Evolutionary conservation across 1,140 invertebrate species (phyloP).

Genomic region (Uloborus diversus): DNA sequence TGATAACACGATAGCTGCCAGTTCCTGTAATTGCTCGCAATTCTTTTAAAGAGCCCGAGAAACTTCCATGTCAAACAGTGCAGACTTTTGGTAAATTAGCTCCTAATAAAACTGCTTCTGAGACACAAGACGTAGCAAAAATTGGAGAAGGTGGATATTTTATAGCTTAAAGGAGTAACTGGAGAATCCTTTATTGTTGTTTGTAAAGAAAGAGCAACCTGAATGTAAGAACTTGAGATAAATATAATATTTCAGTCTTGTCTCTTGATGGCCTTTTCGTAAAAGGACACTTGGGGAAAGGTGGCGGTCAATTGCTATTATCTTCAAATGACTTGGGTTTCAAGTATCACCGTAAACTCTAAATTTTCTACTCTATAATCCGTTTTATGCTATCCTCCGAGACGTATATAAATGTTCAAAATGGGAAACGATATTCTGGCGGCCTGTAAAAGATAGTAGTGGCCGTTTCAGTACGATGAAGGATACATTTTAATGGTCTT

Average conservation of each 20-base stretch:
- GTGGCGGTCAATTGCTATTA: constrained; percentile 29
- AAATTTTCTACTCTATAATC: no score
- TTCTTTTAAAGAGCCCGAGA: no score
- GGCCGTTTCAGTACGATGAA: no score
- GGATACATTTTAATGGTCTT: no score
- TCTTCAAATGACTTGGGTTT: constrained; percentile 7
- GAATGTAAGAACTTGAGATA: background rate
- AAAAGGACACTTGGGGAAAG: background rate
- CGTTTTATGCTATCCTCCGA: no score
- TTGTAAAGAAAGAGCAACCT: background rate
- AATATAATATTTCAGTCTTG: background rate
- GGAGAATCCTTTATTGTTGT: constrained; percentile 37
- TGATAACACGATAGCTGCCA: background rate
- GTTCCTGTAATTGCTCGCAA: no score
- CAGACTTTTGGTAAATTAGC: constrained; percentile 26
- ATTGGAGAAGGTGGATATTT: constrained; percentile 46
- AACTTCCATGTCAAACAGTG: no score
- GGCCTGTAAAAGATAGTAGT: no score
- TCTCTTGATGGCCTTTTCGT: background rate
- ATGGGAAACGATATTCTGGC: no score
- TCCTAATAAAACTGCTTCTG: constrained; percentile 34
- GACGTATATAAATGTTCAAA: no score
- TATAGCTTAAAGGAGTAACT: constrained; percentile 28
- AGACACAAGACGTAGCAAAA: constrained; percentile 17
- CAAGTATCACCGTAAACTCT: constrained; percentile 18